Evolutionary conservation across 37 sponge, comb jelly and placozoan species (phyloP), one percentile per base, ranked within the genome.

Genomic region (Chondrosia reniformis): DNA sequence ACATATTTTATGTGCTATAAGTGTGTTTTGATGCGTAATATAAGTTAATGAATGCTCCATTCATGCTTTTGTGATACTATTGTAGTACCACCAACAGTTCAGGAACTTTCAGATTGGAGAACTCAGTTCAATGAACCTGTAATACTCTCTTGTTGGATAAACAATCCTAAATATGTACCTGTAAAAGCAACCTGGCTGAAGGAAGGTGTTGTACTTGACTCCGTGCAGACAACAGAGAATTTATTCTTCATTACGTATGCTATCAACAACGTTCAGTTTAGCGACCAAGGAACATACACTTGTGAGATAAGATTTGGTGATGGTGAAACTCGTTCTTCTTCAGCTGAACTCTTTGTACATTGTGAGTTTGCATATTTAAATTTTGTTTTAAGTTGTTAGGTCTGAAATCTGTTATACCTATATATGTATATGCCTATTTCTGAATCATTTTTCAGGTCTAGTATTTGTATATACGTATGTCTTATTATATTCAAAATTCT

Each of bases 81-180:
- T n/a, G n/a, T n/a, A n/a, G n/a, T n/a, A n/a, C n/a, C n/a, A n/a
- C n/a, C n/a, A n/a, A n/a, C n/a, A n/a, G n/a, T n/a, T n/a, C n/a
- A n/a, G n/a, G n/a, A n/a, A n/a, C n/a, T n/a, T n/a, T n/a, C n/a
- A n/a, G n/a, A n/a, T n/a, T n/a, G n/a, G n/a, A n/a, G n/a, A n/a
- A n/a, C n/a, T n/a, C n/a, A n/a, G n/a, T n/a, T n/a, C n/a, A n/a
- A n/a, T n/a, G n/a, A n/a, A n/a, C n/a, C 44, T 40, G 72, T 40
- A 21, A 69, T 44, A 24, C 36, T 69, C 19, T 17, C 25, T 2
- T 69, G 72, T 25, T 69, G 42, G 72, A 40, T 69, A 22, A 39
- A 39, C 72, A 69, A 69, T 37, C 72, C 72, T 17, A 69, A 69
- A 39, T 22, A 44, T 69, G 72, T 40, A 1, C 42, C 72, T 22